Conservation (phyloP, 2,113 vertebrate species). For the Thalassoma bifasciatum region DNA sequence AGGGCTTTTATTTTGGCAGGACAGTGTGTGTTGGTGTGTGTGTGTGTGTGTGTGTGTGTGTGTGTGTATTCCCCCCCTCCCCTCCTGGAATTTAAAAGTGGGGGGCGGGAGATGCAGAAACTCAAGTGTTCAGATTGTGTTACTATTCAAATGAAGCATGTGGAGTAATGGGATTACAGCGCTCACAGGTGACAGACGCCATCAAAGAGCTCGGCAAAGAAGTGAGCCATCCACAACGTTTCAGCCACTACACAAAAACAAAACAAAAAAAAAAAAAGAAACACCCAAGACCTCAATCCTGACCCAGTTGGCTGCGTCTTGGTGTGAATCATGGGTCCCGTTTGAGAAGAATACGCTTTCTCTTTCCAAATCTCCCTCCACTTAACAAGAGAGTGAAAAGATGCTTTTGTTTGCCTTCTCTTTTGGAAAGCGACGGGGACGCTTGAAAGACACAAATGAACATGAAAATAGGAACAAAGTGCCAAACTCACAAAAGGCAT, state of each 20-base stretch:
- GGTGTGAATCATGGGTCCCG: constrained; percentile 62
- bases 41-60: constrained; percentile 25
- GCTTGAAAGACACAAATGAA: constrained; percentile 76
- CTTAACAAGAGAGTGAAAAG: constrained; percentile 78
- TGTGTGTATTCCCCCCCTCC: constrained; percentile 39
- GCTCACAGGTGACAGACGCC: constrained; percentile 60
- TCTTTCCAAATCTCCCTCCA: constrained; percentile 44
- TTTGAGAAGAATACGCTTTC: constrained; percentile 38
- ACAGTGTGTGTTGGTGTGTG: constrained; percentile 17
- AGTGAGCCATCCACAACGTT: constrained; percentile 6
- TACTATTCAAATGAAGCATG: constrained; percentile 83
- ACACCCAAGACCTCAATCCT: constrained; percentile 1
- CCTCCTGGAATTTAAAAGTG: constrained; percentile 57
- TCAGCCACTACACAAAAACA: not conserved
- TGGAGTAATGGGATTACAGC: constrained; percentile 81
- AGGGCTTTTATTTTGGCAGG: constrained; percentile 38
- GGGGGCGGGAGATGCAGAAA: constrained; percentile 76
- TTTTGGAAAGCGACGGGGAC: constrained; percentile 81
- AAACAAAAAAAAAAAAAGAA: too few species aligned
- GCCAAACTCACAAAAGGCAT: constrained; percentile 50
- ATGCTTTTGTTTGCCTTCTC: constrained; percentile 88
- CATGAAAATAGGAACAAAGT: constrained; percentile 65
- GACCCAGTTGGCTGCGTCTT: constrained; percentile 22
- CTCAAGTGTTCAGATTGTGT: constrained; percentile 81
- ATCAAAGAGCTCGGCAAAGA: constrained; percentile 29